Conservation (phyloP, 2,888 invertebrate species). For the Beris morrisii region DNA sequence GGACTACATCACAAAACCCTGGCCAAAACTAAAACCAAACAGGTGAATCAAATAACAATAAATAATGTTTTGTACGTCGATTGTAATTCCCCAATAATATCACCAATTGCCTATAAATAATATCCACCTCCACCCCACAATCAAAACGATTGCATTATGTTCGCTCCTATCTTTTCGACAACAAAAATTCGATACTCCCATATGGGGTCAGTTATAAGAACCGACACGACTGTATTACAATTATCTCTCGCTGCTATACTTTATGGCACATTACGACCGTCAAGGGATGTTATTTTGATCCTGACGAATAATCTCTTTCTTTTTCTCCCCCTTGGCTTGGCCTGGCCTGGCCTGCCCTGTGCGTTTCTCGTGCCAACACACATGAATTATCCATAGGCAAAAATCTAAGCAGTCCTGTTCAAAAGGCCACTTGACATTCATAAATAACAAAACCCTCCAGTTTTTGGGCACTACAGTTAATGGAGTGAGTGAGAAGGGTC, state of each 20-base stretch:
- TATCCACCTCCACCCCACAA: no score
- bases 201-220: not conserved
- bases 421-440: conserved; percentile 19
- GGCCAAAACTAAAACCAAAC: no score
- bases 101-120: no score
- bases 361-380: not conserved
- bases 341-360: not conserved
- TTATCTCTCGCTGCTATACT: conserved; percentile 25
- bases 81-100: no score
- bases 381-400: conserved; percentile 3
- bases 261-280: conserved; percentile 35
- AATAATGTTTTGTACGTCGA: no score
- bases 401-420: conserved; percentile 1
- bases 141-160: no score
- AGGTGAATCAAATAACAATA: no score
- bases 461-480: not conserved
- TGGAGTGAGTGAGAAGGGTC: conserved; percentile 15
- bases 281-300: conserved; percentile 7
- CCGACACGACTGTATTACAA: conserved; percentile 12
- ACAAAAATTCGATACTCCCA: not conserved
- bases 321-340: not conserved
- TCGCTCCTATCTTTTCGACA: no score
- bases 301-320: not conserved
- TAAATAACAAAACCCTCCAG: conserved; percentile 22
- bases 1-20: no score